Evolutionary conservation across 2,113 vertebrate genomes (phyloP).

Genomic region (Trematocara macrostoma): DNA sequence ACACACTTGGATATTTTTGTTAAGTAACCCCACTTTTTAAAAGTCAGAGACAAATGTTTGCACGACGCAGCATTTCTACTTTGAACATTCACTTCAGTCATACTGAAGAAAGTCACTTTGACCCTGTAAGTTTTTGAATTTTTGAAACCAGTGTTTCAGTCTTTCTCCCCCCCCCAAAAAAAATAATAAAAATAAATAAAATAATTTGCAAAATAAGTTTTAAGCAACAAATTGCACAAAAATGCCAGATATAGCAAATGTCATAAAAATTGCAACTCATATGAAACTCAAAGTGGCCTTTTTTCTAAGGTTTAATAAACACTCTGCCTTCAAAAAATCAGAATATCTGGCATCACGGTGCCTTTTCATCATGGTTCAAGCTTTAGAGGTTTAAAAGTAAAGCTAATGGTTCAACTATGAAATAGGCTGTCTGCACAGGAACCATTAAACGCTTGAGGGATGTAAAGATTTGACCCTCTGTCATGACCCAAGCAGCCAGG

Average conservation of each 20-base stretch:
- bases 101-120: neutral
- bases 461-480: neutral
- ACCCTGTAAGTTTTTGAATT: neutral
- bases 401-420: rapidly evolving
- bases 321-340: neutral
- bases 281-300: neutral
- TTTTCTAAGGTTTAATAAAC: neutral
- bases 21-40: neutral
- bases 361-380: rapidly evolving
- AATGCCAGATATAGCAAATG: rapidly evolving
- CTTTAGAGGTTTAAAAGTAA: rapidly evolving
- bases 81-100: neutral
- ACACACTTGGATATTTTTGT: neutral
- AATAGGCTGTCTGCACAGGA: neutral
- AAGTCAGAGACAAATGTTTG: neutral
- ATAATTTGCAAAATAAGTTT: neutral
- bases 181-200: too few species aligned
- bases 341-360: neutral
- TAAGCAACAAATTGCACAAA: neutral
- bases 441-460: rapidly evolving
- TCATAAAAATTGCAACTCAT: neutral
- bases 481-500: too few species aligned
- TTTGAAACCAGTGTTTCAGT: neutral
- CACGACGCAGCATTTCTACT: neutral
- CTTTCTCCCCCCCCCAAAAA: too few species aligned